A percentile compares a stretch with the other conserved stretches of the same genome.
Evolutionary conservation across 2,113 vertebrate genomes (phyloP).

Genomic region (Ctenodactylus gundi): DNA sequence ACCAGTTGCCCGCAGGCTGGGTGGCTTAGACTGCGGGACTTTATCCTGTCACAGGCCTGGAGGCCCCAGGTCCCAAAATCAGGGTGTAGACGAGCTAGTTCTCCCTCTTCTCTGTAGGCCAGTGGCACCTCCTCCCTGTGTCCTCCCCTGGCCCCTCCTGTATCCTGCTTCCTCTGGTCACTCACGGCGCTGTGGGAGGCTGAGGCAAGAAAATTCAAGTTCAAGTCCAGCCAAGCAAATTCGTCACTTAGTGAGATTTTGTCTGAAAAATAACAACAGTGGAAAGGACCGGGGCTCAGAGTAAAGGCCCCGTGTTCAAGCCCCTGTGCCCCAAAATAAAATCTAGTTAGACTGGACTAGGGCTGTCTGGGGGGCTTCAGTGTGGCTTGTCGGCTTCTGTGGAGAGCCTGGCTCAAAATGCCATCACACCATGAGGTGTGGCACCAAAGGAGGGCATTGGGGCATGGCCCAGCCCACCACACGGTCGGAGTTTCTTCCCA

Average conservation of each 20-base stretch:
- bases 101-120: neutral
- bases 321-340: no score
- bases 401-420: no score
- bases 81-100: accelerated
- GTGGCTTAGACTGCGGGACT: accelerated
- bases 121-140: accelerated
- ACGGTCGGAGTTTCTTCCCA: no score
- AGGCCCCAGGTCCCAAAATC: accelerated
- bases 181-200: no score
- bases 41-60: accelerated
- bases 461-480: accelerated
- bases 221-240: no score
- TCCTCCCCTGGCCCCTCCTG: neutral
- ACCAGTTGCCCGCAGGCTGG: accelerated
- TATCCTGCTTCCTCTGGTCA: neutral
- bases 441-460: neutral
- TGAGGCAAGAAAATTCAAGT: no score
- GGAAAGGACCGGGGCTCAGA: no score
- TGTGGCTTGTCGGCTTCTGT: neutral
- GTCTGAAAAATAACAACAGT: no score
- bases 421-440: accelerated
- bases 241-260: no score
- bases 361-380: neutral
- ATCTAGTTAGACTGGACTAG: accelerated
- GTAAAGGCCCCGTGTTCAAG: no score